phyloP scores from a whole-genome alignment of 1,140 invertebrate species.

The Lordiphosa clarofinis region DNA sequence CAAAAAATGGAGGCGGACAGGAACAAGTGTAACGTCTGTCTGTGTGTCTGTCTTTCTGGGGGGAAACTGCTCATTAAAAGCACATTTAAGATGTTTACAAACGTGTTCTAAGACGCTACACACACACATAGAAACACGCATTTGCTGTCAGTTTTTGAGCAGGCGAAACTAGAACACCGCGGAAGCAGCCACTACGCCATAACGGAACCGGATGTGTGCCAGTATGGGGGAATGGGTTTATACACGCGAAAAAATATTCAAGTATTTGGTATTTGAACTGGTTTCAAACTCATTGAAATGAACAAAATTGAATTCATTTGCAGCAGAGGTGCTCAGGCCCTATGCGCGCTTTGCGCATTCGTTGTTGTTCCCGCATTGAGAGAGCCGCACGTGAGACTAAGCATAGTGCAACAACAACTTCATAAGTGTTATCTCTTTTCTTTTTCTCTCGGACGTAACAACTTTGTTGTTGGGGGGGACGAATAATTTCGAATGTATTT shows the following conservation, averaged over 20 bases:
- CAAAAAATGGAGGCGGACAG: neutral
- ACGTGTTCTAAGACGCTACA: slow-evolving; percentile 61
- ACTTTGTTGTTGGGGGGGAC: no score
- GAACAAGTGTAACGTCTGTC: slow-evolving; percentile 19
- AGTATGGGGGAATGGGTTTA: slow-evolving; percentile 4
- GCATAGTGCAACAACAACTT: no score
- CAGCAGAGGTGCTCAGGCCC: no score
- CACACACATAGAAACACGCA: slow-evolving; percentile 14
- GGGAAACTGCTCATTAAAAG: slow-evolving; percentile 72
- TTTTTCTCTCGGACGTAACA: no score
- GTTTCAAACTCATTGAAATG: no score
- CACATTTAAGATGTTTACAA: slow-evolving; percentile 78
- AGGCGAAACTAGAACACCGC: slow-evolving; percentile 46
- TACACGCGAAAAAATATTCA: neutral
- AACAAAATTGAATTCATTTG: no score
- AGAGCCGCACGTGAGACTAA: no score
- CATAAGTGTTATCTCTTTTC: no score
- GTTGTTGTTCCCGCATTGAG: no score
- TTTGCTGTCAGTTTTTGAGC: slow-evolving; percentile 37
- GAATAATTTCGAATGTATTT: no score
- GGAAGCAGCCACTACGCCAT: slow-evolving; percentile 43
- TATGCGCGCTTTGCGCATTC: no score
- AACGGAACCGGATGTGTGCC: slow-evolving; percentile 54
- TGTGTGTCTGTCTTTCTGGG: slow-evolving; percentile 28
- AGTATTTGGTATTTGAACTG: no score